phyloP scores from a whole-genome alignment of 2,888 invertebrate species.

The Busseola fusca region DNA sequence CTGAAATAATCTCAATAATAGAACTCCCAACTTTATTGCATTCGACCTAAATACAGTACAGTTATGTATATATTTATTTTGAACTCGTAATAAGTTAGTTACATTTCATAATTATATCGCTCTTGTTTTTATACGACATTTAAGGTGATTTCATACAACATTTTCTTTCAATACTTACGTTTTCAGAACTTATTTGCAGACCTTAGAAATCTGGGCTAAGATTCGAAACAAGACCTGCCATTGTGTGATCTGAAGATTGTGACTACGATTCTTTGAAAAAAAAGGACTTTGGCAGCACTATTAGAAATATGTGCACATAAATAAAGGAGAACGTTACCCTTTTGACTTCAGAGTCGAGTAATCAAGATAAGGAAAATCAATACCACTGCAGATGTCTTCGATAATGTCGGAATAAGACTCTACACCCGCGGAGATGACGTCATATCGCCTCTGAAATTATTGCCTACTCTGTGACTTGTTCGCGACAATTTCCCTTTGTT shows the following conservation, averaged over 20 bases:
- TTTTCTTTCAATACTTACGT: neutral
- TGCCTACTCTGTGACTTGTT: conserved; percentile 5
- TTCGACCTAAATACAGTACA: neutral
- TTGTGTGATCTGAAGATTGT: conserved; percentile 16
- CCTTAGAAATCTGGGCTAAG: conserved; percentile 1
- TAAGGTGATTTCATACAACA: neutral
- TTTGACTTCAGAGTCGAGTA: conserved; percentile 31
- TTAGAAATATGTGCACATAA: conserved; percentile 21
- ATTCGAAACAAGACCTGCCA: conserved; percentile 22
- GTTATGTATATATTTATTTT: too few relatives aligned
- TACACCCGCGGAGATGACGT: neutral
- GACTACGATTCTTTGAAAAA: conserved; percentile 9
- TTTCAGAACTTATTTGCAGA: neutral
- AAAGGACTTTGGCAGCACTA: conserved; percentile 1
- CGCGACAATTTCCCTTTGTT: conserved; percentile 8
- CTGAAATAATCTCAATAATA: neutral
- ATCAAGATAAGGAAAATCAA: conserved; percentile 48
- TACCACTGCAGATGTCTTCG: conserved; percentile 31
- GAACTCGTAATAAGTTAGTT: too few relatives aligned
- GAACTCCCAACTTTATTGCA: neutral
- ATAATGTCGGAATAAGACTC: conserved; percentile 6
- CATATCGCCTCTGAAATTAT: conserved; percentile 25
- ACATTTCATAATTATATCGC: neutral
- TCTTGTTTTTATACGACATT: neutral
- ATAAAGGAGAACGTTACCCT: conserved; percentile 35